phyloP scores from a whole-genome alignment of 2,888 invertebrate species.

The Drosophila prolongata region DNA sequence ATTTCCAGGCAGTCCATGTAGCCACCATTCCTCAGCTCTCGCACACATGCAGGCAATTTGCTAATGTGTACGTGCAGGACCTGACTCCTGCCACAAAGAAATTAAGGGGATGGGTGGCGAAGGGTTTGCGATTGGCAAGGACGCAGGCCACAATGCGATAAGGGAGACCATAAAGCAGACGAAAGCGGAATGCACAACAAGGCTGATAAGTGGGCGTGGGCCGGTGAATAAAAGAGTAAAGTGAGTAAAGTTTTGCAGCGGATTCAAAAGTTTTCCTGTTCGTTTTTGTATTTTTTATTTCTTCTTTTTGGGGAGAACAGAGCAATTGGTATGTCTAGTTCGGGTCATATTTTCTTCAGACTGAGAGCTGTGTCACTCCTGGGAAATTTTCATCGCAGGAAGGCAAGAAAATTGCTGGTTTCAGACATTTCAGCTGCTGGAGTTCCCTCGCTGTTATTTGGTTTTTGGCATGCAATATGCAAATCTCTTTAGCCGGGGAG shows the following conservation, averaged over 20 bases:
- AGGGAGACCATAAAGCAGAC: conserved; percentile 52
- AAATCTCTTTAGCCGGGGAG: conserved; percentile 52
- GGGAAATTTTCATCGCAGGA: conserved; percentile 40
- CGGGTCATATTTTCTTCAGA: conserved; percentile 63
- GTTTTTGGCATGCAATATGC: conserved; percentile 57
- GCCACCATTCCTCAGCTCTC: conserved; percentile 9
- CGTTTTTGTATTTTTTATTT: background rate
- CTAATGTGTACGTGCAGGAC: conserved; percentile 64
- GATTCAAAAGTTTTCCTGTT: conserved; percentile 56
- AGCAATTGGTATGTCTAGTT: conserved; percentile 59
- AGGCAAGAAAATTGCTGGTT: conserved; percentile 52
- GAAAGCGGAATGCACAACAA: conserved; percentile 52
- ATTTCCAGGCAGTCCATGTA: conserved; percentile 40
- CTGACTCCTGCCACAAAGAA: conserved; percentile 56
- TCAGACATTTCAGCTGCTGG: conserved; percentile 49
- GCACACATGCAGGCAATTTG: conserved; percentile 62
- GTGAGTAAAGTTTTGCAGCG: conserved; percentile 53
- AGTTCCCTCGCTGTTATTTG: conserved; percentile 24
- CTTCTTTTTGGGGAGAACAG: background rate
- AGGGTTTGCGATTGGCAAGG: conserved; percentile 22
- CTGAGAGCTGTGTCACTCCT: conserved; percentile 33
- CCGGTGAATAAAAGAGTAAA: conserved; percentile 53
- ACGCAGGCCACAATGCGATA: conserved; percentile 20
- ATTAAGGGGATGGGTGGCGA: conserved; percentile 46
- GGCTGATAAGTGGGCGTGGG: conserved; percentile 57